Conservation (phyloP, 2,797 vertebrate genomes). For the Halcyon leucocephala region DNA sequence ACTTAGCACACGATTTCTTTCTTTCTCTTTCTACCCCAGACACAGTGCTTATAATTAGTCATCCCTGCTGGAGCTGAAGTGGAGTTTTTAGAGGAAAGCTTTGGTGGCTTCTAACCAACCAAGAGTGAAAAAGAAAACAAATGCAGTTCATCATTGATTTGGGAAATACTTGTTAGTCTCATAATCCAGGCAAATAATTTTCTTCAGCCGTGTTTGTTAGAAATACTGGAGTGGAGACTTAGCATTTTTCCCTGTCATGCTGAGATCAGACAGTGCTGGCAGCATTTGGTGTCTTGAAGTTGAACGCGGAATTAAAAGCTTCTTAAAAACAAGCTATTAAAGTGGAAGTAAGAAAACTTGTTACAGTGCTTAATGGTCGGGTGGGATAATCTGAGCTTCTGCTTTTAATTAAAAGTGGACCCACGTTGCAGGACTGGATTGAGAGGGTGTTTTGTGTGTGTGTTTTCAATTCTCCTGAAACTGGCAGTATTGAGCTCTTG, state of each 20-base stretch:
- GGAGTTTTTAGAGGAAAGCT: neutral
- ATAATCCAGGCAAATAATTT: conserved; percentile 39
- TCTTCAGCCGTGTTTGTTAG: conserved; percentile 21
- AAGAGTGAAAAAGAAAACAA: conserved; percentile 2
- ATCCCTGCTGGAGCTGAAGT: conserved; percentile 19
- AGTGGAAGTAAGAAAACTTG: neutral
- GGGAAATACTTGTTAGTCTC: conserved; percentile 8
- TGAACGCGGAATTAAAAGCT: conserved; percentile 51
- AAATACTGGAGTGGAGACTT: neutral
- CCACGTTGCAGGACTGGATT: neutral
- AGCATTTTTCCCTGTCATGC: neutral
- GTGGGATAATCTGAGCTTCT: conserved; percentile 45
- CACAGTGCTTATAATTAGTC: conserved; percentile 52
- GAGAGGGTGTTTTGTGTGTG: neutral
- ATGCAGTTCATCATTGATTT: neutral
- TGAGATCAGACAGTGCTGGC: conserved; percentile 55
- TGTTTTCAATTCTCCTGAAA: neutral
- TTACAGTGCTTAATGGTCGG: conserved; percentile 18
- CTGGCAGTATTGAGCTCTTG: neutral
- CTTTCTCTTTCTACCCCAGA: conserved; percentile 13
- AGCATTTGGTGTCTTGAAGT: conserved; percentile 45
- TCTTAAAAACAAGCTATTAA: conserved; percentile 44
- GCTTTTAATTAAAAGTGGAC: conserved; percentile 27
- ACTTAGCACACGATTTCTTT: conserved; percentile 48
- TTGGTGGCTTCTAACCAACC: conserved; percentile 18